Evolutionary conservation across 2,113 vertebrate species (phyloP).

Genomic region (Vimba vimba): DNA sequence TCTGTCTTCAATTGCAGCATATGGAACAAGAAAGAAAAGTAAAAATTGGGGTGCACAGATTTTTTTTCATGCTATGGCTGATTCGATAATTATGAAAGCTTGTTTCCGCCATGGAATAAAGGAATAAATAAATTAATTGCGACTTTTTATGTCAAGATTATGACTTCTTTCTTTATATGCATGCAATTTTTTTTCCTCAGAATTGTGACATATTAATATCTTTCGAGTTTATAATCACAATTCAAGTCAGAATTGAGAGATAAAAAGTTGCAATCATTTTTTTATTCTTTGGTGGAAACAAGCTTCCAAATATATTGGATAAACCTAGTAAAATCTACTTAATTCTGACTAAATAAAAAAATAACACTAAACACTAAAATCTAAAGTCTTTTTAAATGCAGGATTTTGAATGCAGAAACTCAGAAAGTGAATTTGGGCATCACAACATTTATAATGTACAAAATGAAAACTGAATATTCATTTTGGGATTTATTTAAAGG

Average conservation of each 20-base stretch:
- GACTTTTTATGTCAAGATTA: too few relatives aligned
- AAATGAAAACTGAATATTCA: background rate
- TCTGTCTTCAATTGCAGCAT: background rate
- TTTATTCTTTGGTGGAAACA: too few relatives aligned
- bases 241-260: too few relatives aligned
- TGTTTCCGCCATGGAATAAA: too few relatives aligned
- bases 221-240: too few relatives aligned
- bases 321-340: background rate
- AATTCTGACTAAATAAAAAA: background rate
- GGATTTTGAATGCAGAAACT: too few relatives aligned
- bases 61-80: background rate
- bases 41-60: background rate
- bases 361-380: background rate
- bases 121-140: too few relatives aligned
- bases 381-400: background rate
- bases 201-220: too few relatives aligned
- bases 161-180: too few relatives aligned
- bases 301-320: background rate
- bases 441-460: background rate
- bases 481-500: background rate
- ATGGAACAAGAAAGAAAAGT: constrained; percentile 14
- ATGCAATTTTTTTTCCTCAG: too few relatives aligned
- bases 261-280: too few relatives aligned
- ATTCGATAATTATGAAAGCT: background rate
- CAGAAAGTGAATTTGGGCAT: background rate